Percentiles rank a stretch among this genome's conserved stretches.
Conservation (phyloP, 1,140 invertebrate genomes). For the Brachionus plicatilis region DNA sequence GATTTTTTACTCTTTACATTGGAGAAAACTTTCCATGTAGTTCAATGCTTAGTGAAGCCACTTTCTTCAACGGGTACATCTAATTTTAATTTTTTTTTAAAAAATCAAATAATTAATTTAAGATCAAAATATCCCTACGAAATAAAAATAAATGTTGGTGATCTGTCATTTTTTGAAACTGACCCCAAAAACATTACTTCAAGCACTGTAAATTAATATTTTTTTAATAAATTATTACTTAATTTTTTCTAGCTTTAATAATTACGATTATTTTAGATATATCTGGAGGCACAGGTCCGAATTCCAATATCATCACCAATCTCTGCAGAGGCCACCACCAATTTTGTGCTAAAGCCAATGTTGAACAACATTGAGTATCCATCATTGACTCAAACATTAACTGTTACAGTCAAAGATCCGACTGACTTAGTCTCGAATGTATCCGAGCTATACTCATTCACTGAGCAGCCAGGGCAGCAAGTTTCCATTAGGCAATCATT, state of each 20-base stretch:
- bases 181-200: neutral
- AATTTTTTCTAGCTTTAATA: too few relatives aligned
- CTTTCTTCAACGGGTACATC: neutral
- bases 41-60: neutral
- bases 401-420: neutral
- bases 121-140: neutral
- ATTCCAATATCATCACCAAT: neutral
- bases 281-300: neutral
- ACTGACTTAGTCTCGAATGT: neutral
- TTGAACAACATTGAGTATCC: neutral
- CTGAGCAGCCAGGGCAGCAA: neutral
- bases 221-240: neutral
- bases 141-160: neutral
- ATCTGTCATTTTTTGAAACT: neutral
- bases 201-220: neutral
- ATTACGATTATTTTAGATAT: neutral
- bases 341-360: neutral
- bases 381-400: neutral
- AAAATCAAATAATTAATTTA: neutral
- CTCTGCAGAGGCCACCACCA: neutral
- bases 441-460: neutral
- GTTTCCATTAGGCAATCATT: neutral
- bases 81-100: neutral
- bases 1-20: constrained; percentile 15
- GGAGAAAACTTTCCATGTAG: constrained; percentile 41